Evolutionary conservation across 2,113 vertebrate genomes (phyloP), one percentile per base, ranked within the genome.

Genomic region (Cynopterus brachyotis): DNA sequence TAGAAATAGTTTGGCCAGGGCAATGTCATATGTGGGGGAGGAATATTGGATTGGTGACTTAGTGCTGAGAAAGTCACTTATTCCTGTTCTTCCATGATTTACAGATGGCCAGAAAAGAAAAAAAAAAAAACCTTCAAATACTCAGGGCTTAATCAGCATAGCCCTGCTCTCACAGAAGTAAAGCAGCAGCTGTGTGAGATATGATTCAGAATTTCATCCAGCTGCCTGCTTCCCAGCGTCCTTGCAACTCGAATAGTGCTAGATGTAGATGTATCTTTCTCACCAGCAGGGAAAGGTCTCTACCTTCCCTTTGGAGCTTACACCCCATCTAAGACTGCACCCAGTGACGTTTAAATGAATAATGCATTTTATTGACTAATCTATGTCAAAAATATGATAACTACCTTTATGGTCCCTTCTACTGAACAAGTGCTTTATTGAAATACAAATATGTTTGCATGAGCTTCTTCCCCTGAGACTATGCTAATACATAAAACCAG

Each of bases 101-200:
- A 83, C 73, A 95, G 73, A 94, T 79, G 69, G 37, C 45, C 59
- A 90, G 79, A 67, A 79, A 80, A 70, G 15, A 64, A 73, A 28
- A 22, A 30, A 4, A 50, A 32, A 47, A 83, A 47, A 30, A 5
- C 73, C 35, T 94, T 73, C 82, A 95, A 91, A 96, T 72, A 37
- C n/a, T 66, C 24, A 19, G 26, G 59, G 69, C 53, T 96, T 92
- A 79, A 92, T 96, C 92, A 96, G 79, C 84, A 66, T 32, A 75
- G n/a, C 35, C 19, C 2, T 70, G 35, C 45, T 96, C 86, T 94
- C 19, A 20, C 11, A 80, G 86, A 64, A 70, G 30, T 76, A 24
- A 95, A 94, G 70, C 75, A 86, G 85, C 94, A 96, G 86, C 94
- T 96, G 78, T 90, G 83, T 45, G 93, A 79, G 42, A 84, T 22